These are phyloP conservation scores for Lerema accius DNA, from an alignment of 1,140 invertebrate genomes.

Conservation along the genomic window DNA sequence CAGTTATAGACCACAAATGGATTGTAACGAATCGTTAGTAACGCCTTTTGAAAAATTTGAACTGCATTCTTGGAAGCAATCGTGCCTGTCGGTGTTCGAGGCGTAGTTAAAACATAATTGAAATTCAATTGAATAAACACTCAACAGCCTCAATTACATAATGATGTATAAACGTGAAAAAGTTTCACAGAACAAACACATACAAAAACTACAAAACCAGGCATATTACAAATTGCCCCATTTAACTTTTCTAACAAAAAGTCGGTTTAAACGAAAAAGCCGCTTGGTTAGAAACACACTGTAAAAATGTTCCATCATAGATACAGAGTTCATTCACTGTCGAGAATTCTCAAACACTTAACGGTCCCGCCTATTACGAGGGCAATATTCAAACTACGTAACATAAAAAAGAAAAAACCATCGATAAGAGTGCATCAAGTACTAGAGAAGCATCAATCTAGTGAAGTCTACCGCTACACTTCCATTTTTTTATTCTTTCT, in stretches of 20 bases:
- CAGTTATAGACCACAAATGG: too few relatives aligned
- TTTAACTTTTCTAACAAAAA: conserved; percentile 1
- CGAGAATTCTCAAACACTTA: conserved; percentile 56
- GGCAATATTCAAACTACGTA: conserved; percentile 64
- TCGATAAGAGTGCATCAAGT: conserved; percentile 53
- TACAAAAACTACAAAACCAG: conserved; percentile 2
- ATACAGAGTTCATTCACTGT: conserved; percentile 70
- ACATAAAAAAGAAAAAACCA: conserved; percentile 63
- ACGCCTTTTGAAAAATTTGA: too few relatives aligned
- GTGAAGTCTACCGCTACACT: conserved; percentile 75
- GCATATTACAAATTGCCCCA: conserved; percentile 2
- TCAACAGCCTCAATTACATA: not conserved
- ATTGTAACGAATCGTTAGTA: too few relatives aligned
- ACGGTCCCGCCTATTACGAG: conserved; percentile 70
- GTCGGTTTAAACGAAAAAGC: not conserved
- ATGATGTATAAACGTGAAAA: not conserved
- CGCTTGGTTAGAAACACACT: conserved; percentile 45
- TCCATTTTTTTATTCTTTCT: conserved; percentile 67
- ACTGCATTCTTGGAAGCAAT: too few relatives aligned
- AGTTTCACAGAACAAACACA: not conserved
- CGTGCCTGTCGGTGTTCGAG: not conserved
- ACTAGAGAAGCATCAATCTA: conserved; percentile 69
- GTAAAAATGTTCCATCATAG: conserved; percentile 45
- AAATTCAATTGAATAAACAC: not conserved
- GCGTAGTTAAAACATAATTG: conserved; percentile 16